Evolutionary conservation across 92 coral and sea anemone species (phyloP), one percentile per base, ranked within the genome.

Genomic region (Zoanthus sociatus): DNA sequence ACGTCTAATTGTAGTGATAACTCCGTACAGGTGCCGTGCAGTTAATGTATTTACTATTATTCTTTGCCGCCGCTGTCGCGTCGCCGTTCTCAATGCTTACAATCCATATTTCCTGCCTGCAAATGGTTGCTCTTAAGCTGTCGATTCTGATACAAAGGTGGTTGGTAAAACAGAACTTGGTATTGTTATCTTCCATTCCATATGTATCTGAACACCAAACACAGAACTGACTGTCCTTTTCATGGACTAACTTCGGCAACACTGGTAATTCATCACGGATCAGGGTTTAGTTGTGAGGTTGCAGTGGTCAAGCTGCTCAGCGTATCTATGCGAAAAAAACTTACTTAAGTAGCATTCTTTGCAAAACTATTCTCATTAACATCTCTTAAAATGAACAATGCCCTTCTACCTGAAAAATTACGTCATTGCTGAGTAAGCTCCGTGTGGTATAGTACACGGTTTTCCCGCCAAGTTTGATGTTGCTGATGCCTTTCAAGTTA

Each of bases 261-360:
- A 69, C 46, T 32, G 37, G 10, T 46, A 18, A 50, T 3, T 76
- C 63, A 76, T 47, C 50, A 50, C 9, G 26, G 10, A 18, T 79
- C 55, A 79, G 12, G 13, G 2, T 42, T 72, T 44, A 54, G 44
- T 79, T 14, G 71, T 46, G 20, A 16, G 31, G 48, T 61, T 79
- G 17, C 73, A 61, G 5, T 26, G 33, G 18, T 79, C 84, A 11
- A 79, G 84, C 21, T 79, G 71, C 53, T 44, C 73, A 9, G 46
- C 56, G 63, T 79, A 79, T 21, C 84, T 79, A 54, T 16, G 16
- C 42, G 61, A 21, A 63, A 12, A 44, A 61, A 63, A 21, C 3
- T 7, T 32, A 9, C n/a, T 63, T 44, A 1, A 44, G 50, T 6
- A 5, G 42, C 42, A 37, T 76, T 21, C 60, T 50, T 47, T 16